Evolutionary conservation across 1,140 invertebrate species (phyloP), one percentile per base, ranked within the genome.

Genomic region (Drosophila sp.): DNA sequence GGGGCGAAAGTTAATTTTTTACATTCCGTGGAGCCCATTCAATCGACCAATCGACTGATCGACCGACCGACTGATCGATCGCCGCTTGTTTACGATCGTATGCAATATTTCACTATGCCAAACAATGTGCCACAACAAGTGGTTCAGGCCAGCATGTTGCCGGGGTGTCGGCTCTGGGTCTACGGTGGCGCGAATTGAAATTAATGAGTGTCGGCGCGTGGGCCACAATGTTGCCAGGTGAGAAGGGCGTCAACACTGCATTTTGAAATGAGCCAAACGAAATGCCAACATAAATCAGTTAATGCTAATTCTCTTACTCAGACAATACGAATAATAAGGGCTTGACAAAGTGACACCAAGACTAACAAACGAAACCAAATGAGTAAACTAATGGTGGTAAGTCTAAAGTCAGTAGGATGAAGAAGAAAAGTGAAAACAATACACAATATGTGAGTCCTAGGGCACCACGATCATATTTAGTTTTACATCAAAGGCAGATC

Each of bases 51-150:
- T 17, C 44, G 44, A 17, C n/a, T 6, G 5, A 50, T 23, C 10
- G n/a, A 50, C 27, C 44, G 44, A 8, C 17, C 1, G 17, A 50
- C 44, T 50, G 44, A 50, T 50, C 25, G 44, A 50, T 50, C 23
- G 44, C 4, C 4, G 17, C 5, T 23, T 7, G 44, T 47, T 23
- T 11, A 76, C 47, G 10, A 63, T 79, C 76, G 72, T 84, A 83
- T 60, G 61, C 80, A 66, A 70, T 70, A 75, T 27, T 25, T 66
- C 33, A 72, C 66, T 71, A 72, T 66, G 79, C 75, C 80, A 60
- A 79, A 60, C 67, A 84, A 80, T 84, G 65, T 65, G 76, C 58
- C 68, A 58, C 76, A 84, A 27, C 23, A 50, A 50, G 44, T 50
- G 23, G 44, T 27, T 10, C 44, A 27, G 40, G 10, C 38, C 44